Percentiles rank a stretch among this genome's conserved stretches.
phyloP scores from a whole-genome alignment of 2,113 vertebrate genomes.

The Anarrhichthys ocellatus region DNA sequence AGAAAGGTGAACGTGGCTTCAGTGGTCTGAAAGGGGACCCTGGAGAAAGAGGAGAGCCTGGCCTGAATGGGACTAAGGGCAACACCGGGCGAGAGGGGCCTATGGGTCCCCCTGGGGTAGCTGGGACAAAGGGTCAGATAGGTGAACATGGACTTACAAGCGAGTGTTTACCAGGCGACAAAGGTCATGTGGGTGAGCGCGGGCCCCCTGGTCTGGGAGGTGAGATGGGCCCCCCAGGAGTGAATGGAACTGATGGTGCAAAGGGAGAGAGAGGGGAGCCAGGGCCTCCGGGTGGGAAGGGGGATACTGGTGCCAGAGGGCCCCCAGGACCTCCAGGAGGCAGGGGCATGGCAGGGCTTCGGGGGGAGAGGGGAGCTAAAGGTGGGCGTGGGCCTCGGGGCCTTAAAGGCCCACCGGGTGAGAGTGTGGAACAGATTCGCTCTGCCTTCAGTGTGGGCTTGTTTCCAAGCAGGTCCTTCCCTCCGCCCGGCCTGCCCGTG shows the following conservation, averaged over 20 bases:
- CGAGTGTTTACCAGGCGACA: constrained; percentile 77
- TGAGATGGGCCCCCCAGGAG: constrained; percentile 73
- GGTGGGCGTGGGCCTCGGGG: constrained; percentile 86
- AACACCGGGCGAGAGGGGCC: constrained; percentile 70
- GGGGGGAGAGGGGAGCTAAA: constrained; percentile 88
- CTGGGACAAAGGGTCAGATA: constrained; percentile 88
- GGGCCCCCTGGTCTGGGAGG: constrained; percentile 86
- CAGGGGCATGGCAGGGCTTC: constrained; percentile 86
- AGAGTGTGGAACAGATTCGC: constrained; percentile 55
- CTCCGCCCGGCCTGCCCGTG: constrained; percentile 89
- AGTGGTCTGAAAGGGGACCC: constrained; percentile 90
- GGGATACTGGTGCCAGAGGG: constrained; percentile 85
- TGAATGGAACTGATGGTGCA: constrained; percentile 76
- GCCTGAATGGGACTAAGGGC: constrained; percentile 89
- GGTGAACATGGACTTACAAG: constrained; percentile 87
- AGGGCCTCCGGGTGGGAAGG: constrained; percentile 86
- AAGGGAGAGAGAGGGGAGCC: constrained; percentile 81
- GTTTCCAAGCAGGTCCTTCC: constrained; percentile 90
- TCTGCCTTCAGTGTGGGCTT: constrained; percentile 93
- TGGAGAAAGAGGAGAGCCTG: constrained; percentile 87
- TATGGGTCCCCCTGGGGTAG: constrained; percentile 81
- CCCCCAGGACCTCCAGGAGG: constrained; percentile 82
- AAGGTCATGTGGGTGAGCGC: constrained; percentile 82
- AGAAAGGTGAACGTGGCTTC: constrained; percentile 86
- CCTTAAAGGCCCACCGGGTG: constrained; percentile 86